Evolutionary conservation across 1,140 invertebrate genomes (phyloP), one percentile per base, ranked within the genome.

Genomic region (Acromyrmex charruanus): DNA sequence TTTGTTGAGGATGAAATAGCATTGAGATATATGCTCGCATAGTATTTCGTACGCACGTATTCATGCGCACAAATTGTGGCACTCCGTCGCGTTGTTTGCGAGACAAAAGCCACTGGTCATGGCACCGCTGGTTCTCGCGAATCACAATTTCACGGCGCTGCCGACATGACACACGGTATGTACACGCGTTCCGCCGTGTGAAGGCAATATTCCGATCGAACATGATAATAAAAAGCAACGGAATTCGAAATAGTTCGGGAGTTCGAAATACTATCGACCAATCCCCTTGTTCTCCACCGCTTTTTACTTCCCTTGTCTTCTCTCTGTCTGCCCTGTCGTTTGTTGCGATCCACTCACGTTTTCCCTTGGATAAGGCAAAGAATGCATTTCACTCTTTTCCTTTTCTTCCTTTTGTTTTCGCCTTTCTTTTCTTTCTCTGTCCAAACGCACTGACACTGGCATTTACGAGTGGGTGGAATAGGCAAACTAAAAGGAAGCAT

Each of bases 321-420:
- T 2, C 14, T 18, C 31, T 55, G 31, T 35, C 68, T 44, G 55
- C 53, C 51, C 55, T 63, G 77, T 69, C 75, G 81, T 55, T 77
- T 77, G 61, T 55, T 85, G 69, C 80, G 80, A 79, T 85, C 74
- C 74, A 51, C 77, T 82, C 77, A 69, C 66, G 55, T 82, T 80
- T 61, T 86, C 18, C 74, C 55, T 55, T 21, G 53, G 44, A 88
- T 85, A 65, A 58, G 21, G 66, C 74, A 63, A 55, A 85, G 89
- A 90, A 90, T 85, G 89, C 86, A 71, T 90, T 90, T 85, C 80
- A 51, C 88, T 74, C 77, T 89, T 75, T 86, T 87, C 39, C 87
- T 84, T 39, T 51, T n/a, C 18, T 68, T 31, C 10, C 16, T 28
- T n/a, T 65, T 44, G 49, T 5, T 12, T 39, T 44, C 39, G 39